Percentiles rank a stretch among this genome's conserved stretches.
phyloP scores from a whole-genome alignment of 2,888 invertebrate genomes.

The Cosmopolites sordidus region DNA sequence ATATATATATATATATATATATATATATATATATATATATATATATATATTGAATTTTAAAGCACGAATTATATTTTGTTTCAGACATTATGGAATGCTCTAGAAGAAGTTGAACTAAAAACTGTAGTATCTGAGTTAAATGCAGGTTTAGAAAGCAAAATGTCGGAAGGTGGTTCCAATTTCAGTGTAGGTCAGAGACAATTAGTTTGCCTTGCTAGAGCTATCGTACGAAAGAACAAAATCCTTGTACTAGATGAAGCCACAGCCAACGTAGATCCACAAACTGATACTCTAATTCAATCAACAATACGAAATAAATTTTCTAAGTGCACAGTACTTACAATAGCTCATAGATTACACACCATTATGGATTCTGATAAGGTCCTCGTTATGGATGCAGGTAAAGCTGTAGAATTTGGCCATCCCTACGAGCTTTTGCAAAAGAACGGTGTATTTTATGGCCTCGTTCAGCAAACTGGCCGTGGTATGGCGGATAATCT shows the following conservation, averaged over 20 bases:
- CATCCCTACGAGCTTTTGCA: slow-evolving; percentile 66
- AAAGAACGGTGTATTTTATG: slow-evolving; percentile 33
- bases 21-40: too few species aligned
- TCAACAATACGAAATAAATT: slow-evolving; percentile 71
- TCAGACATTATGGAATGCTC: slow-evolving; percentile 67
- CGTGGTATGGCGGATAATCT: slow-evolving; percentile 37
- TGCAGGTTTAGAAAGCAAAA: slow-evolving; percentile 61
- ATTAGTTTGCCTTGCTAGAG: slow-evolving; percentile 66
- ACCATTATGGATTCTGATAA: slow-evolving; percentile 84
- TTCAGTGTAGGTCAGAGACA: slow-evolving; percentile 57
- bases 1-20: too few species aligned
- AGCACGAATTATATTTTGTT: slow-evolving; percentile 10
- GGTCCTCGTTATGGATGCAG: slow-evolving; percentile 76
- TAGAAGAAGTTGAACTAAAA: slow-evolving; percentile 77
- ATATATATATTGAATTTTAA: too few species aligned
- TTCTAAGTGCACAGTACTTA: slow-evolving; percentile 73
- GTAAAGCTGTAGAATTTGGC: slow-evolving; percentile 69
- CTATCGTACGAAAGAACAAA: slow-evolving; percentile 49
- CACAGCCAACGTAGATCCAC: slow-evolving; percentile 76
- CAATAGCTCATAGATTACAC: slow-evolving; percentile 78
- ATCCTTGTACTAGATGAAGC: slow-evolving; percentile 60
- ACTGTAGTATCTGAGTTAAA: slow-evolving; percentile 49
- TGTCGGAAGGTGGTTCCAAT: slow-evolving; percentile 65
- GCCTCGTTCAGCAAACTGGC: slow-evolving; percentile 67
- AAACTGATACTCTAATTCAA: slow-evolving; percentile 74